A percentile compares a stretch with the other conserved stretches of the same genome.
Evolutionary conservation across 2,113 vertebrate genomes (phyloP).

Genomic region (Lasiurus borealis): DNA sequence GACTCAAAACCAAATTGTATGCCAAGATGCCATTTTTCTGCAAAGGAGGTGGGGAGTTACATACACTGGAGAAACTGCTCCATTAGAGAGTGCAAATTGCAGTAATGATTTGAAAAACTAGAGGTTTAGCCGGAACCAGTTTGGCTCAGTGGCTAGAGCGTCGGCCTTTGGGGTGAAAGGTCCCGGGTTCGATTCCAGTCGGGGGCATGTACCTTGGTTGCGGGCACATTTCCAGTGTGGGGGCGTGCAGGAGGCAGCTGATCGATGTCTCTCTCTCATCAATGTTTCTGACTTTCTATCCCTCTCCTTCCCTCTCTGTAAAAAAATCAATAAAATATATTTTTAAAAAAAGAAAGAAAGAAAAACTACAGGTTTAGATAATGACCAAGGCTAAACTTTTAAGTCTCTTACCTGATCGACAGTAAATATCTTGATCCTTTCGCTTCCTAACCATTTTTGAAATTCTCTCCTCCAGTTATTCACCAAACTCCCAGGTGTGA

Average conservation of each 20-base stretch:
- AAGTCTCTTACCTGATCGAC: constrained; percentile 94
- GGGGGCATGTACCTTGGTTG: too few species aligned
- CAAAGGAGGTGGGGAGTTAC: not conserved
- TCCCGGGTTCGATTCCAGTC: too few species aligned
- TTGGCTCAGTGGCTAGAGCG: too few species aligned
- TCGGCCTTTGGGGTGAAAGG: too few species aligned
- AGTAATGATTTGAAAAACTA: constrained; percentile 34
- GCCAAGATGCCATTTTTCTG: constrained; percentile 31
- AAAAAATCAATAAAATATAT: too few species aligned
- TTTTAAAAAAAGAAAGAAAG: too few species aligned
- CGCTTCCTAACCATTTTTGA: constrained; percentile 96
- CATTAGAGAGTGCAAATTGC: not conserved
- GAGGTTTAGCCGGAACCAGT: too few species aligned
- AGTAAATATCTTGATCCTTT: constrained; percentile 94
- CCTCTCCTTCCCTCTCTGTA: too few species aligned
- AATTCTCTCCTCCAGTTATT: constrained; percentile 98
- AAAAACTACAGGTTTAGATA: not conserved
- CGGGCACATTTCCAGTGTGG: too few species aligned
- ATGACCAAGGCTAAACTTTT: not conserved
- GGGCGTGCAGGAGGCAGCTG: too few species aligned
- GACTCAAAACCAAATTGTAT: constrained; percentile 45
- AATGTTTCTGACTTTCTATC: too few species aligned
- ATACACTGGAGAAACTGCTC: not conserved
- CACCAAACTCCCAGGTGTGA: constrained; percentile 97
- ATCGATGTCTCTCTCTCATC: too few species aligned